A percentile compares a stretch with the other conserved stretches of the same genome.
phyloP scores from a whole-genome alignment of 2,888 invertebrate genomes.

The Ophion ventricosus region DNA sequence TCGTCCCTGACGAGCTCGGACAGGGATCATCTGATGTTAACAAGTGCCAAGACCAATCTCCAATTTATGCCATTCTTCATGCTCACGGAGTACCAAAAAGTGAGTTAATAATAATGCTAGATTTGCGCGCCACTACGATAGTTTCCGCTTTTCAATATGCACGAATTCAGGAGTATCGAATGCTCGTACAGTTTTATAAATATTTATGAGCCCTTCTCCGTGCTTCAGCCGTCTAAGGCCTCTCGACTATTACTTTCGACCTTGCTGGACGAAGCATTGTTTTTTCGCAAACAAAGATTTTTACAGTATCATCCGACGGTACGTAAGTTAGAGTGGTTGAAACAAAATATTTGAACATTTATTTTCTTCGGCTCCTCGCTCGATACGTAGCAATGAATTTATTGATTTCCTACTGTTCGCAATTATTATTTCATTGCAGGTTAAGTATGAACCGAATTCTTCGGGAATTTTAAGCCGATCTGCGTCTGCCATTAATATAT shows the following conservation, averaged over 20 bases:
- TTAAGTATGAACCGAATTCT: too few relatives aligned
- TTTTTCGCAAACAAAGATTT: background rate
- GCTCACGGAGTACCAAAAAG: conserved; percentile 97
- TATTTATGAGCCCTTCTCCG: conserved; percentile 69
- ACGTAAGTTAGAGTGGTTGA: too few relatives aligned
- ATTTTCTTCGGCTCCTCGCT: too few relatives aligned
- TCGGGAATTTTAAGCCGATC: too few relatives aligned
- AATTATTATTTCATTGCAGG: too few relatives aligned
- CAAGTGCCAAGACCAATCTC: conserved; percentile 97
- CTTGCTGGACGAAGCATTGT: conserved; percentile 22
- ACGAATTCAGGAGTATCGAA: conserved; percentile 16
- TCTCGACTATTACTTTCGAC: background rate
- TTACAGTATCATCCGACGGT: background rate
- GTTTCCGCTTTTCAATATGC: conserved; percentile 23
- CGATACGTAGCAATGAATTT: too few relatives aligned
- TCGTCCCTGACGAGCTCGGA: conserved; percentile 90
- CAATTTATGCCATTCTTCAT: conserved; percentile 98
- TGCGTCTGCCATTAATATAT: too few relatives aligned
- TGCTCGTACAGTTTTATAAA: conserved; percentile 69
- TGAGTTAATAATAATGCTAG: conserved; percentile 77
- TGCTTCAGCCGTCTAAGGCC: conserved; percentile 12
- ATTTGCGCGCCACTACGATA: background rate
- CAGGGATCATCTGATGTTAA: conserved; percentile 93
- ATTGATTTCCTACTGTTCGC: too few relatives aligned
- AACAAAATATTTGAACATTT: too few relatives aligned